A percentile compares a stretch with the other conserved stretches of the same genome.
phyloP scores from a whole-genome alignment of 1,140 invertebrate genomes.

The Leptonema lineaticorne region DNA sequence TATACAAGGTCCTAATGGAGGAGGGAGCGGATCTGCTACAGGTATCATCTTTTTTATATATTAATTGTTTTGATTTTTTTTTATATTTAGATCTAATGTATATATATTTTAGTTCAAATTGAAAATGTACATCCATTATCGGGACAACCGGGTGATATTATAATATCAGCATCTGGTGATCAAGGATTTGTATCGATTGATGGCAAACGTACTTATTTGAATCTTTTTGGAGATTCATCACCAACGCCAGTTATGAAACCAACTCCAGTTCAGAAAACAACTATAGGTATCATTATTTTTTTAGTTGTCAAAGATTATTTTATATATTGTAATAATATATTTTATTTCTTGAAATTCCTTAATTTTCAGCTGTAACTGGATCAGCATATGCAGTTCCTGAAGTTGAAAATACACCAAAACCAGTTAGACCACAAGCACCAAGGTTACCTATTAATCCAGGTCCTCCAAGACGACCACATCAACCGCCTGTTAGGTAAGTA shows the following conservation, averaged over 20 bases:
- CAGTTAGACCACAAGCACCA: conserved; percentile 44
- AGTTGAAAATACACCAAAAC: conserved; percentile 46
- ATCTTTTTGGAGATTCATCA: conserved; percentile 68
- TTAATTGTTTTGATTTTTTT: neutral
- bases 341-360: neutral
- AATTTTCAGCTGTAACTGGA: conserved; percentile 46
- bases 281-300: conserved; percentile 34
- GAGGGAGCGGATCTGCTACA: conserved; percentile 50
- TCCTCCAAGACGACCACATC: conserved; percentile 33
- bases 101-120: conserved; percentile 48
- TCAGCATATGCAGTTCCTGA: conserved; percentile 59
- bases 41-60: conserved; percentile 16
- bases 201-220: conserved; percentile 84
- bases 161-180: conserved; percentile 73
- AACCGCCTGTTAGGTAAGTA: conserved; percentile 50
- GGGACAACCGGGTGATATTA: conserved; percentile 64
- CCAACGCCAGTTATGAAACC: conserved; percentile 43
- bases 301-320: neutral
- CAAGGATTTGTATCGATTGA: conserved; percentile 91
- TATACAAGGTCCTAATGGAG: conserved; percentile 74
- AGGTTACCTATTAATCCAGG: conserved; percentile 42
- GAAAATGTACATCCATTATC: conserved; percentile 47
- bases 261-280: conserved; percentile 26
- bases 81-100: neutral
- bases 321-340: neutral